phyloP scores from a whole-genome alignment of 2,113 vertebrate species.

The mouse (Mus musculus) region GRCm39 chr7:69300001-69300500 shows the following conservation, averaged over 20 bases:
- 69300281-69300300: not conserved
- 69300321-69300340: not conserved
- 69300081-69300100: conserved; percentile 4
- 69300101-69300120: conserved; percentile 34
- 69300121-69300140: conserved; percentile 36
- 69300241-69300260: not conserved
- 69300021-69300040: not conserved
- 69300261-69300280: not conserved
- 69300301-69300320: not conserved
- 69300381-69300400: not conserved
- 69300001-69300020: not conserved
- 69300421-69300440: not conserved
- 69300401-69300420: not conserved
- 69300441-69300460: not conserved
- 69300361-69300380: not conserved
- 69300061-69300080: conserved; percentile 38
- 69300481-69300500: not conserved
- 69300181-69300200: not conserved
- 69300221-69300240: not conserved
- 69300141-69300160: conserved; percentile 50
- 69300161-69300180: conserved; percentile 26
- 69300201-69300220: not conserved
- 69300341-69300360: not conserved
- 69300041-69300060: not conserved
- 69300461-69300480: not conserved